Base-by-base conservation (phyloP, 2,888 invertebrate genomes). In the Griposia aprilina region DNA sequence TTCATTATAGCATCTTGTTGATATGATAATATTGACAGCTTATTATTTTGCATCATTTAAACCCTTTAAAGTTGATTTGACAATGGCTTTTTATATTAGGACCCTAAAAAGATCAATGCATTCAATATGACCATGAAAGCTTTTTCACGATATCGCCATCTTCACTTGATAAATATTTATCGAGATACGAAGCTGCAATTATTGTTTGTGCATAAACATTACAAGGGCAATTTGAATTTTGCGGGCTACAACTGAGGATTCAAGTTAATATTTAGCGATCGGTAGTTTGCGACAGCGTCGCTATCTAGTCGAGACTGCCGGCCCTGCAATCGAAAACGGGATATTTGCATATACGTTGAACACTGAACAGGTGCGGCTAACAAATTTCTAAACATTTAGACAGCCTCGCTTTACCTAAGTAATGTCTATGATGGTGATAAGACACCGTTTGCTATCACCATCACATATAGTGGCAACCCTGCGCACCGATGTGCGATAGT, bases 401-500 rank as follows among this genome's bases (percentile, higher is more conserved):
- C 48, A 60, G 36, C 15, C 52, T 48, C 26, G 67, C 41, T 67
- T 62, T 62, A 23, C 36, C 48, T 55, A 62, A 75, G 26, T 41
- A 50, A 68, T 62, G 55, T 74, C 17, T 52, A 0, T 13, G 36
- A 60, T 66, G 50, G 48, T 66, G 82, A 82, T 66, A 70, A 20
- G 26, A 65, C 45, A 50, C 13, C 41, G 20, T 69, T 20, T 6
- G 23, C 17, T 69, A 80, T 70, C 84, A 76, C 57, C 59, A 65
- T 13, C 50, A 30, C 15, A 20, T 17, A 36, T 82, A 59, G 80
- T 78, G 78, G 77, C 88, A 91, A 50, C 92, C 92, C 90, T 91
- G 74, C 70, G 76, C 84, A 83, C 82, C 84, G 91, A 92, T 92
- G 88, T 86, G 84, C 87, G 94, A 93, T 93, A 93, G 89, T 83